Evolutionary conservation across 2,888 invertebrate species (phyloP).

Genomic region (Epinotia bilunana): DNA sequence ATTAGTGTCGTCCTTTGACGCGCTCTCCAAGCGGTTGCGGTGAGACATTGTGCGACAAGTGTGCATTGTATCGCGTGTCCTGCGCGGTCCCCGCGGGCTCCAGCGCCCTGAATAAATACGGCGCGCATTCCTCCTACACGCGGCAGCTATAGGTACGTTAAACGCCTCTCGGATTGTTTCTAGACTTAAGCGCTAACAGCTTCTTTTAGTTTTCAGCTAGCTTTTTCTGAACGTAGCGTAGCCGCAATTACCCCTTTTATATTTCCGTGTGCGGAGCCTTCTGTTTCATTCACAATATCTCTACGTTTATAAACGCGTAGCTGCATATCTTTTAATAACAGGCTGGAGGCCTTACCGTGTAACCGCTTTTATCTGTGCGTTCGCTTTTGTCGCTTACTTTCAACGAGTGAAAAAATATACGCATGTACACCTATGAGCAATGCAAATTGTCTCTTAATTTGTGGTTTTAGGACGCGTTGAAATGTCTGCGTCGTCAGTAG

Average conservation of each 20-base stretch:
- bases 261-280: slow-evolving; percentile 67
- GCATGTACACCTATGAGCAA: slow-evolving; percentile 54
- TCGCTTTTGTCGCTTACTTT: slow-evolving; percentile 34
- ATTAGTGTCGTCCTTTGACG: slow-evolving; percentile 35
- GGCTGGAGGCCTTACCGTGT: slow-evolving; percentile 58
- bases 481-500: slow-evolving; percentile 56
- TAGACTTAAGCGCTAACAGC: slow-evolving; percentile 67
- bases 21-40: slow-evolving; percentile 28
- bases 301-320: slow-evolving; percentile 62
- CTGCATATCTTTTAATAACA: slow-evolving; percentile 71
- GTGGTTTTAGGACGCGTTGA: slow-evolving; percentile 60
- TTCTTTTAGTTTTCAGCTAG: slow-evolving; percentile 73
- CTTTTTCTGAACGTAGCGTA: slow-evolving; percentile 69
- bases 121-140: slow-evolving; percentile 13
- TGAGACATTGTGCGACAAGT: slow-evolving; percentile 29
- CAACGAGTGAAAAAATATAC: slow-evolving; percentile 58
- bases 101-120: slow-evolving; percentile 57
- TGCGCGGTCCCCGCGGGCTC: slow-evolving; percentile 33
- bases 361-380: slow-evolving; percentile 59
- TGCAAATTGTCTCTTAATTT: slow-evolving; percentile 70
- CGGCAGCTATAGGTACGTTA: slow-evolving; percentile 50
- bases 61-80: slow-evolving; percentile 29
- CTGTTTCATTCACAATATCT: slow-evolving; percentile 72
- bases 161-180: slow-evolving; percentile 62
- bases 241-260: slow-evolving; percentile 77